Evolutionary conservation across 92 coral and sea anemone genomes (phyloP), one percentile per base, ranked within the genome.

Genomic region (Porites evermanni): DNA sequence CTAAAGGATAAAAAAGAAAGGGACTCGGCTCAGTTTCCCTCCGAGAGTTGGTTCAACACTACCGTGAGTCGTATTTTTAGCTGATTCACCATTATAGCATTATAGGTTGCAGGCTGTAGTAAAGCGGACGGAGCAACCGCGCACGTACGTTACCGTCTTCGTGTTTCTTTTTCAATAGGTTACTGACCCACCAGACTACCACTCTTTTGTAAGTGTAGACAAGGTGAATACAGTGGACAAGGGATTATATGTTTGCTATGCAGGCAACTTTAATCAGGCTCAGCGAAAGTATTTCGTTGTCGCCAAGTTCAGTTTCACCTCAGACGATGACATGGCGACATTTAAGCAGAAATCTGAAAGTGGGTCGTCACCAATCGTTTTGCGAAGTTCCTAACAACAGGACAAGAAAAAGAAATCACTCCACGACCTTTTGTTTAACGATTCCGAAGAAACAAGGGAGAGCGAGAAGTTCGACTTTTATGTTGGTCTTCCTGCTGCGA

Each of bases 401-500:
- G 88, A 87, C 44, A 73, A 64, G 18, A 74, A 87, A 4, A 73
- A 64, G 18, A 74, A 87, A 4, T 21, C 53, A 53, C 88, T 91
- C 32, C 93, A 91, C 59, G 93, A 91, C 77, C 72, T 91, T 84
- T 24, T 91, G 88, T 72, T 82, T 72, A 61, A 77, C 73, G 91
- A 91, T 23, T 58, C 82, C 0, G 84, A n/a, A 53, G 84, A 79
- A 20, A 44, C 66, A 12, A 60, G 20, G 12, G 1, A 1, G 72
- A 64, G 12, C 16, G 64, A 19, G 71, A 64, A 59, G 80, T 83
- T 83, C 17, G 80, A 83, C 72, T 63, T 83, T 52, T 83, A 32
- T 26, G 87, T 72, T 38, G 87, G 80, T 58, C 61, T 83, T 53
- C 84, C 84, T 2, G 12, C 47, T 64, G 61, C 23, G 9, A 52